phyloP scores from a whole-genome alignment of 2,113 vertebrate genomes.

The Azemiops feae region DNA sequence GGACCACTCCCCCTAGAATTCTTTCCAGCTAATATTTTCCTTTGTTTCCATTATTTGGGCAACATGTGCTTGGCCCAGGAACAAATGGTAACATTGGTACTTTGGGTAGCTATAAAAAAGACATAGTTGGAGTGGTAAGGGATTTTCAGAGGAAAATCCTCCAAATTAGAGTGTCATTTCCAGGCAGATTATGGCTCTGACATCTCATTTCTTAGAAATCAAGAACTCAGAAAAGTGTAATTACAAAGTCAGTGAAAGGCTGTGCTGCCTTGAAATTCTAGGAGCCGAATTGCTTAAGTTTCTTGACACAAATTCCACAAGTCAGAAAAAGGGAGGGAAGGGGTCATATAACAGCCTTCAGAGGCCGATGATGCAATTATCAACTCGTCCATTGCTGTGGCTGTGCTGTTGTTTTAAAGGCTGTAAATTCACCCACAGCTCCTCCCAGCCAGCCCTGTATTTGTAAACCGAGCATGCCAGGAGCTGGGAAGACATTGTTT shows the following conservation, averaged over 20 bases:
- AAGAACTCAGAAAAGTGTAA: neutral
- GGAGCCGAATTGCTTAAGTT: neutral
- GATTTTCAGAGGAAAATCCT: neutral
- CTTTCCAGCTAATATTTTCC: neutral
- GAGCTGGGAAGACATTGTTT: conserved; percentile 1
- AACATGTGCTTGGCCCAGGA: neutral
- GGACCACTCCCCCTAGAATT: neutral
- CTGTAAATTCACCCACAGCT: neutral
- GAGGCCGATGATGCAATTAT: neutral
- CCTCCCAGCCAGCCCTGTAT: neutral
- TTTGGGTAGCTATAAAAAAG: neutral
- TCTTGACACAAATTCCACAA: neutral
- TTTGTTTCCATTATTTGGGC: neutral
- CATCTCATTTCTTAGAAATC: conserved; percentile 7
- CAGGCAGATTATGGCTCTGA: neutral
- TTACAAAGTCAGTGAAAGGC: neutral
- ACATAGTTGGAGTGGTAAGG: neutral
- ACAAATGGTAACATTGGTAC: neutral
- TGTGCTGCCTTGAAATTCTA: neutral
- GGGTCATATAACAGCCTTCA: neutral
- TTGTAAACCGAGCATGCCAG: neutral
- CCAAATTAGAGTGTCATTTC: neutral
- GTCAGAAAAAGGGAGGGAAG: neutral
- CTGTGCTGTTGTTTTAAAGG: conserved; percentile 3
- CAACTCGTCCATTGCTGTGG: neutral